These are phyloP conservation scores for Pomatostomus ruficeps DNA, from an alignment of 2,113 vertebrate species.

Conservation along the genomic window DNA sequence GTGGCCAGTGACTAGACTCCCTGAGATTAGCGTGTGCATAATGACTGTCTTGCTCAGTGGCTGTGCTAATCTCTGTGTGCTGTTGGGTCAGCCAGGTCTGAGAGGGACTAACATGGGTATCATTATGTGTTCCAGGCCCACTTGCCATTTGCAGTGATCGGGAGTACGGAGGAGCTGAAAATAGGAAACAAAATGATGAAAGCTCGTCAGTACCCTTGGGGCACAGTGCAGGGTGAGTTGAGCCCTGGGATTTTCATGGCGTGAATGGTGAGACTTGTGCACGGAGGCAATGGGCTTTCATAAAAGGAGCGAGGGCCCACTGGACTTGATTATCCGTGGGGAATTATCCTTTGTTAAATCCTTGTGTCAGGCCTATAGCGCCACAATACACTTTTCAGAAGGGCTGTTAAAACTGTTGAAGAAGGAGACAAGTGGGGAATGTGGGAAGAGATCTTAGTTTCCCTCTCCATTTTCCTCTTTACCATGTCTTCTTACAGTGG, in stretches of 20 bases:
- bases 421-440: background rate
- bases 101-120: background rate
- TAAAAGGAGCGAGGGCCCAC: background rate
- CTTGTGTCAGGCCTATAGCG: background rate
- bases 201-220: conserved; percentile 97
- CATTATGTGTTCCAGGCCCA: conserved; percentile 81
- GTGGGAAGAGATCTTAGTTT: background rate
- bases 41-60: conserved; percentile 3
- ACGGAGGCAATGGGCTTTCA: background rate
- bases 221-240: conserved; percentile 89
- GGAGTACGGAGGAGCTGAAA: conserved; percentile 97
- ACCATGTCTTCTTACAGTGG: conserved; percentile 73
- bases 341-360: background rate
- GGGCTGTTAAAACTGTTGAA: background rate
- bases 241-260: background rate
- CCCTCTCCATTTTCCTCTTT: background rate
- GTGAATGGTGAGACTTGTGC: background rate
- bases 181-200: conserved; percentile 99
- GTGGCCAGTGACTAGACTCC: conserved; percentile 37
- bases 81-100: background rate
- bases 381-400: background rate
- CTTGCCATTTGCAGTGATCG: conserved; percentile 94
- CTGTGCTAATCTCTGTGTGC: background rate
- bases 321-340: background rate
- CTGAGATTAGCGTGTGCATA: background rate